A percentile compares a stretch with the other conserved stretches of the same genome.
These are phyloP conservation scores for Scaptomyza flava DNA, from an alignment of 2,888 invertebrate species.

Conservation along the genomic window DNA sequence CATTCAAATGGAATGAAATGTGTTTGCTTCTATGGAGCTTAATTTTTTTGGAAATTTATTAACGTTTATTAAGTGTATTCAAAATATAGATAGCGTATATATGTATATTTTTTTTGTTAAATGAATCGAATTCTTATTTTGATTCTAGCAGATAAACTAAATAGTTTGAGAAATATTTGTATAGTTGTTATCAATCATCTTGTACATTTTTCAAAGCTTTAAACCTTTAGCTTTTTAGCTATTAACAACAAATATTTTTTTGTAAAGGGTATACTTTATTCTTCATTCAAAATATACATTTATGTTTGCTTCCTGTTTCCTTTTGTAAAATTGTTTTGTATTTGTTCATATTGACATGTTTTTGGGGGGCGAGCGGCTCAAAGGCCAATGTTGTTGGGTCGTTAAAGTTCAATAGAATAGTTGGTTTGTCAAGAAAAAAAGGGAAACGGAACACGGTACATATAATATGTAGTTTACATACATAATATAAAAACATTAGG, in stretches of 20 bases:
- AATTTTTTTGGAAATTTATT: slow-evolving; percentile 2
- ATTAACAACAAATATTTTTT: background rate
- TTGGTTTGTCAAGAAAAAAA: slow-evolving; percentile 1
- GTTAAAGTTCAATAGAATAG: slow-evolving; percentile 10
- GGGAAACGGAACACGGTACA: background rate
- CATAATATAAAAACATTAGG: background rate
- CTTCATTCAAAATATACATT: background rate
- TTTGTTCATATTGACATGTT: slow-evolving; percentile 18
- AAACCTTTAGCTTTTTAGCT: no score
- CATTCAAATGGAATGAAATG: slow-evolving; percentile 70
- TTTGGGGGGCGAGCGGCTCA: slow-evolving; percentile 8
- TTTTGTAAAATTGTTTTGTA: background rate
- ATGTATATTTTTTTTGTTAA: background rate
- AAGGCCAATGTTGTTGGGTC: slow-evolving; percentile 15
- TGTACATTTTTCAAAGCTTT: no score
- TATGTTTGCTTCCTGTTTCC: background rate
- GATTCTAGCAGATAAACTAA: no score
- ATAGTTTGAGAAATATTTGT: no score
- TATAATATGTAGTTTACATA: background rate
- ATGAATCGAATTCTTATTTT: background rate
- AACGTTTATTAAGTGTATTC: slow-evolving; percentile 2
- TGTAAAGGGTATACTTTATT: slow-evolving; percentile 7
- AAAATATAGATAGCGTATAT: background rate
- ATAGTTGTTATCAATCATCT: no score
- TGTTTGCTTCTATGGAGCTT: slow-evolving; percentile 26